Evolutionary conservation across 2,888 invertebrate genomes (phyloP).

Genomic region (Philopedon plagiatum): DNA sequence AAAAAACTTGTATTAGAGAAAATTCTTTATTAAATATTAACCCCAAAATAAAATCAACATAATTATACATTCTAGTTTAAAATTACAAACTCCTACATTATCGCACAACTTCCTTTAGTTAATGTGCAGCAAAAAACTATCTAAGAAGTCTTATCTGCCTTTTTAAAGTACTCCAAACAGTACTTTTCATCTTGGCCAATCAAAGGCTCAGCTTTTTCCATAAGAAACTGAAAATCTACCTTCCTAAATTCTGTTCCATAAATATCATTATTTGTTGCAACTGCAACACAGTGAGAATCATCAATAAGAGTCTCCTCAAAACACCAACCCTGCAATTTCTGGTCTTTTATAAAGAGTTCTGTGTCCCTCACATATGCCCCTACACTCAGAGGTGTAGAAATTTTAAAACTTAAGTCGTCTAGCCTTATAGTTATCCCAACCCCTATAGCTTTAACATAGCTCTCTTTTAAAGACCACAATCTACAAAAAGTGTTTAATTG

Average conservation of each 20-base stretch:
- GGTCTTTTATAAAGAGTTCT: constrained; percentile 75
- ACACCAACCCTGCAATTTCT: constrained; percentile 75
- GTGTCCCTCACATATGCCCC: constrained; percentile 75
- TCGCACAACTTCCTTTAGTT: not conserved
- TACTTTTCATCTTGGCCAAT: constrained; percentile 72
- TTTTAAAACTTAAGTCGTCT: constrained; percentile 81
- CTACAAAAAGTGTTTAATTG: constrained; percentile 84
- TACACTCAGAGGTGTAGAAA: constrained; percentile 73
- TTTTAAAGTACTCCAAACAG: constrained; percentile 73
- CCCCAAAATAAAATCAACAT: not conserved
- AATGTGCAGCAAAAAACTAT: no score
- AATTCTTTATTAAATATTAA: not conserved
- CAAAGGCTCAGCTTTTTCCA: constrained; percentile 71
- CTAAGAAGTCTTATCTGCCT: constrained; percentile 66
- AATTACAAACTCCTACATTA: not conserved
- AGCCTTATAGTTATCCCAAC: constrained; percentile 87
- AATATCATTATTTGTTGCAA: constrained; percentile 72
- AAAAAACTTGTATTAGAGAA: not conserved
- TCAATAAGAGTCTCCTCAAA: constrained; percentile 90
- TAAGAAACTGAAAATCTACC: constrained; percentile 75
- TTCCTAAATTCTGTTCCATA: constrained; percentile 68
- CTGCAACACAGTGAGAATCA: constrained; percentile 83
- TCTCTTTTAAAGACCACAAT: constrained; percentile 95
- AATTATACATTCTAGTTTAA: constrained; percentile 39
- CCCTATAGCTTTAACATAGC: constrained; percentile 93